Conservation (phyloP, 2,888 invertebrate species). For the Deroplatys truncata region DNA sequence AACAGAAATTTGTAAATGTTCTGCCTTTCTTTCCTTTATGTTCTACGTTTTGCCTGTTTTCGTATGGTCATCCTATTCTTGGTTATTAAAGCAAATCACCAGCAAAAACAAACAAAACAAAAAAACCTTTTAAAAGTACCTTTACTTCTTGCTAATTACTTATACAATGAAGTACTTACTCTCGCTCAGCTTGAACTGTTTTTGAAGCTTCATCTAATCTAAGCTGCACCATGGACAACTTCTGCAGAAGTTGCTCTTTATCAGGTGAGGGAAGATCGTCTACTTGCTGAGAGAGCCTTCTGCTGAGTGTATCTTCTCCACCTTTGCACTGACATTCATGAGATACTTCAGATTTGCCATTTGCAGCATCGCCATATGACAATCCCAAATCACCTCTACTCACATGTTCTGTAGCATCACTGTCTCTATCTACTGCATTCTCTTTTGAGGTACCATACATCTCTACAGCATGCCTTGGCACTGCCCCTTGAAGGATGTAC, state of each 20-base stretch:
- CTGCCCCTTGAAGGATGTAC: constrained; percentile 60
- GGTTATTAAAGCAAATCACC: too few relatives aligned
- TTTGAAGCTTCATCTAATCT: constrained; percentile 71
- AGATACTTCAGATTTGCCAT: not conserved
- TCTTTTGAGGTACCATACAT: constrained; percentile 42
- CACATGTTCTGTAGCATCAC: constrained; percentile 32
- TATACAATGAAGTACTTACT: constrained; percentile 51
- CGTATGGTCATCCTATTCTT: too few relatives aligned
- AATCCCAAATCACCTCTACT: constrained; percentile 6
- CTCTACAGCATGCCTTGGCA: constrained; percentile 56
- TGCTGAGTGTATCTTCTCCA: constrained; percentile 2
- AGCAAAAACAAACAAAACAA: too few relatives aligned
- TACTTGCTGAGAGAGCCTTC: constrained; percentile 22
- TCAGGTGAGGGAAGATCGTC: constrained; percentile 46
- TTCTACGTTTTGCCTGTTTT: too few relatives aligned
- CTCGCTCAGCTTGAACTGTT: constrained; percentile 66
- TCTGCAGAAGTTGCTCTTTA: constrained; percentile 58
- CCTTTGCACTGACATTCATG: not conserved
- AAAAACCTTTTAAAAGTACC: too few relatives aligned
- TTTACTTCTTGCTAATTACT: too few relatives aligned
- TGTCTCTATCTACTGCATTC: constrained; percentile 39
- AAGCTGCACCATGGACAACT: constrained; percentile 62
- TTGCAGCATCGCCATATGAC: constrained; percentile 15
- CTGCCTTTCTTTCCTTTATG: too few relatives aligned
- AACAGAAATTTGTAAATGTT: too few relatives aligned